Base-by-base conservation (phyloP, 2,113 vertebrate genomes). In the Canis aureus region DNA sequence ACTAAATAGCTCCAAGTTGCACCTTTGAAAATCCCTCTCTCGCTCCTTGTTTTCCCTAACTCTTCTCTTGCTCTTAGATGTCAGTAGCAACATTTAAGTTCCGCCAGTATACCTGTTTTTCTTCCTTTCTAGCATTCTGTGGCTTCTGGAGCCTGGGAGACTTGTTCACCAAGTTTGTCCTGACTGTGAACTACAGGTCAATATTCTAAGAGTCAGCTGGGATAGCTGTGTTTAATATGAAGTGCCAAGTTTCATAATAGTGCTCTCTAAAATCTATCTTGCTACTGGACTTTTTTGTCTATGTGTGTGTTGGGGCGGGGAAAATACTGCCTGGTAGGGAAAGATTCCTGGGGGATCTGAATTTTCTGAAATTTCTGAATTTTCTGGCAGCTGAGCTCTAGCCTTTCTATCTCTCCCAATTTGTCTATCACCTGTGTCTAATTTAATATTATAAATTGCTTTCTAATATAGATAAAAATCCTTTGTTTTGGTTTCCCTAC, bases 141-240 rank as follows among this genome's bases (percentile, higher is more conserved):
- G 15, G 38, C 59, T 94, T 86, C 66, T 91, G 66, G 19, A 95
- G 20, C 51, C 38, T 51, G 38, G 32, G 25, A 89, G 97, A 89
- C 69, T 64, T 80, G 83, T 91, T 97, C 89, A 79, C 67, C 66
- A 66, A 96, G 79, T 96, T 89, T 93, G 25, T 76, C 35, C 43
- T 91, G 57, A 95, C 57, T 86, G 8, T 93, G 74, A 91, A 55
- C n/a, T 64, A 22, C 20, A 95, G 87, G 73, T 86, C 67, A 66
- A 38, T 73, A 81, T 57, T 84, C 5, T 88, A 49, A 89, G 32
- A 53, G 51, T 62, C 89, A 82, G 49, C 23, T 43, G 49, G 73
- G 78, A 86, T 4, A 1, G n/a, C 10, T 93, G 35, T 64, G 15
- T 93, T 91, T 93, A 94, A 86, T 74, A 67, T 53, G 53, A 86